A percentile compares a stretch with the other conserved stretches of the same genome.
Conservation (phyloP, 2,888 invertebrate species). For the Phania funesta region DNA sequence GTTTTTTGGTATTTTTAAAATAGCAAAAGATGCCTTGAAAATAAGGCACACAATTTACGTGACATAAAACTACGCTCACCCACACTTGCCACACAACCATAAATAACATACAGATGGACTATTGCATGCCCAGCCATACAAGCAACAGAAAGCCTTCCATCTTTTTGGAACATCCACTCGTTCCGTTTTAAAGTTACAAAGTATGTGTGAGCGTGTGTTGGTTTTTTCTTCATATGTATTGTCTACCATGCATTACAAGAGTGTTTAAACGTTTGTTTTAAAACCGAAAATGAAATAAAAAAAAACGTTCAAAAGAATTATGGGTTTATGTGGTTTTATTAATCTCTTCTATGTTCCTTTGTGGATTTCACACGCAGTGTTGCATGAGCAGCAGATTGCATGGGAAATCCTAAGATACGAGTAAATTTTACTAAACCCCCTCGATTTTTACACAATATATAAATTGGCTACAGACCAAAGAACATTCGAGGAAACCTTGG, state of each 20-base stretch:
- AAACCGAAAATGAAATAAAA: background rate
- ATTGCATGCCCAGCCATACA: background rate
- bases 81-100: background rate
- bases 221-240: background rate
- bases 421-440: no score
- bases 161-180: background rate
- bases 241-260: slow-evolving; percentile 1
- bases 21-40: no score
- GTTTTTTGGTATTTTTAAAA: background rate
- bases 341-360: slow-evolving; percentile 23
- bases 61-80: background rate
- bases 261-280: slow-evolving; percentile 7
- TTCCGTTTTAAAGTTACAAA: background rate
- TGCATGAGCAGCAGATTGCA: no score
- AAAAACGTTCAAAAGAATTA: slow-evolving; percentile 54
- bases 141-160: background rate
- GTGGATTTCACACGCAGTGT: background rate
- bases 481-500: no score
- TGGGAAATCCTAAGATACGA: no score
- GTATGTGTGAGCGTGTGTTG: background rate
- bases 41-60: background rate
- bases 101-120: slow-evolving; percentile 10
- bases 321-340: slow-evolving; percentile 58
- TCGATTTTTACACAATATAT: no score
- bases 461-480: no score